Evolutionary conservation across 2,797 vertebrate genomes (phyloP), one percentile per base, ranked within the genome.

Genomic region (Mycteria americana): DNA sequence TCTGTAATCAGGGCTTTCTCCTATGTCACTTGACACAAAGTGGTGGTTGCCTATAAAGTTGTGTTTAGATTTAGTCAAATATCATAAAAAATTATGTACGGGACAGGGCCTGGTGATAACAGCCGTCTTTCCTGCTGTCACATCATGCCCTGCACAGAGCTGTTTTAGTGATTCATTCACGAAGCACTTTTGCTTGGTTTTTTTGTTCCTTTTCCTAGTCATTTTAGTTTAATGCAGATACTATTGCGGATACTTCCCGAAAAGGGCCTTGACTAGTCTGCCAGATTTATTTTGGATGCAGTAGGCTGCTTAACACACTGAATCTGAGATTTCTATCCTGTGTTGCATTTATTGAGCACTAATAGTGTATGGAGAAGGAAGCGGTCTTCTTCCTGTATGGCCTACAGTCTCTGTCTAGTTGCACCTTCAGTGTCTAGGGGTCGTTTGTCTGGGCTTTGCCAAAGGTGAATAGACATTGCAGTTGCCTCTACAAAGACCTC

Each of bases 331-430:
- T 91, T 45, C 18, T 90, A 1, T 45, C 19, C 11, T 17, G 2
- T 27, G 8, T 65, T 84, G 33, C 27, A n/a, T 92, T 70, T 70
- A 53, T 3, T 79, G 75, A 53, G 45, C 18, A 7, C 15, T 54
- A 41, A 11, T 1, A 5, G 16, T 15, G 1, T 45, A 7, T 22
- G 39, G 59, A 84, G 65, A 77, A 60, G 37, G 22, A 79, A 65
- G 31, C 0, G 1, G 5, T 70, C 9, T 0, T 68, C 53, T 53
- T 87, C 57, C 35, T 51, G 3, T 6, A 18, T 13, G 27, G 24
- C 17, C n/a, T 41, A 10, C 16, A 68, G 27, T 39, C n/a, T 27
- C 7, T 65, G 6, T 57, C 27, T 33, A 31, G 18, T 25, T 81
- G n/a, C 13, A 30, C 57, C n/a, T 30, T 65, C 6, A 5, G 8